Conservation (phyloP, 2,797 vertebrate species). For the Psittacula echo region DNA sequence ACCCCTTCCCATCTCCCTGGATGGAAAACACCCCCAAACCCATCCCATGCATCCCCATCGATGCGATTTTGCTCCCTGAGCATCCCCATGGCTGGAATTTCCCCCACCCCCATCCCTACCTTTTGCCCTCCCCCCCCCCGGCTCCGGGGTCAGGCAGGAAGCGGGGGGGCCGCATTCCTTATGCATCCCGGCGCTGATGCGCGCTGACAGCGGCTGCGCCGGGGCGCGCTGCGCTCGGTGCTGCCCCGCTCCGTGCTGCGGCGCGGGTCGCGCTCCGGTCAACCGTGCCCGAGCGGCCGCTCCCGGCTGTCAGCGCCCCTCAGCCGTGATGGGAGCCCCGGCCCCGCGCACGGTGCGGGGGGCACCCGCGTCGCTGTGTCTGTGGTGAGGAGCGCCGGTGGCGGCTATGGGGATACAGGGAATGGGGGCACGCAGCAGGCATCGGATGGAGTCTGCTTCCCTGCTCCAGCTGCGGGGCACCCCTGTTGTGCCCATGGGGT, state of each 20-base stretch:
- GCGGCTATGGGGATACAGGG: too few relatives aligned
- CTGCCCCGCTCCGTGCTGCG: slow-evolving; percentile 91
- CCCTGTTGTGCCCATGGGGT: too few relatives aligned
- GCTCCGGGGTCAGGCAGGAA: too few relatives aligned
- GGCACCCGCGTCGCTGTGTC: neutral
- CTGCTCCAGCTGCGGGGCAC: too few relatives aligned
- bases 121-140: too few relatives aligned
- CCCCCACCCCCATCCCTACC: neutral
- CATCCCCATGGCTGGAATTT: neutral
- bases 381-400: neutral
- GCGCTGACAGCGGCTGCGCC: slow-evolving; percentile 75
- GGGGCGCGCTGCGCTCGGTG: slow-evolving; percentile 82
- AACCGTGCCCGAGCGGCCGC: slow-evolving; percentile 91
- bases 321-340: slow-evolving; percentile 70
- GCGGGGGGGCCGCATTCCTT: slow-evolving; percentile 3
- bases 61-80: too few relatives aligned
- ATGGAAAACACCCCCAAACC: neutral
- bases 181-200: slow-evolving; percentile 75
- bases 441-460: too few relatives aligned
- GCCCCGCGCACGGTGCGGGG: too few relatives aligned
- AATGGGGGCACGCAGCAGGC: too few relatives aligned
- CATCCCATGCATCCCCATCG: too few relatives aligned
- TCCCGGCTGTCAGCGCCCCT: slow-evolving; percentile 86
- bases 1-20: neutral
- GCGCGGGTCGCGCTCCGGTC: slow-evolving; percentile 90